Conservation (phyloP, 2,888 invertebrate species). For the Drosophila formosana region DNA sequence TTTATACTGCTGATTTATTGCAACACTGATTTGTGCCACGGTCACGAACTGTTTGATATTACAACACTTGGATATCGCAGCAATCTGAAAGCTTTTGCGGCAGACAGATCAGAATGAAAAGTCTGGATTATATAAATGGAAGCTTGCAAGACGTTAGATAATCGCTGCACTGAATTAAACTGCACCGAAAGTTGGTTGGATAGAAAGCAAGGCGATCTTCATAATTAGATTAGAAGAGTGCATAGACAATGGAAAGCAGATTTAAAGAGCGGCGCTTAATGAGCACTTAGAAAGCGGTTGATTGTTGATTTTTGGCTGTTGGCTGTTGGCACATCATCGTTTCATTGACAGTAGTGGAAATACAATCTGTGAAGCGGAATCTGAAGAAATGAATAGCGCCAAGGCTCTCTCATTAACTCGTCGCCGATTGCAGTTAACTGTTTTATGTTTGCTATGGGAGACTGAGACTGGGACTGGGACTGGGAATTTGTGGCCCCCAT, state of each 20-base stretch:
- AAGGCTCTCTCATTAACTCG: slow-evolving; percentile 29
- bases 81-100: no score
- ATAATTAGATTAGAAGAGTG: neutral
- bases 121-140: neutral
- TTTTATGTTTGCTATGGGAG: slow-evolving; percentile 9
- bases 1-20: neutral
- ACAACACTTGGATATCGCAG: no score
- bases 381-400: slow-evolving; percentile 14
- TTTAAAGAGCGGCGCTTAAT: slow-evolving; percentile 3
- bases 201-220: slow-evolving; percentile 1
- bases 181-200: neutral
- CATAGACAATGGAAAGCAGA: slow-evolving; percentile 1
- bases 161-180: neutral
- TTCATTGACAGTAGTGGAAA: neutral
- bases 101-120: neutral
- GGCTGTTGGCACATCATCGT: neutral
- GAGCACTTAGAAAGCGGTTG: slow-evolving; percentile 20
- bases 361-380: slow-evolving; percentile 4
- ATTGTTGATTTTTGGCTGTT: neutral
- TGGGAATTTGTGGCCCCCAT: slow-evolving; percentile 27
- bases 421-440: slow-evolving; percentile 21
- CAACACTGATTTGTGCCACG: neutral
- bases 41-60: no score
- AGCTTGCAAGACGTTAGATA: neutral
- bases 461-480: neutral